Conservation (phyloP, 2,113 vertebrate species). For the Nibea coibor region DNA sequence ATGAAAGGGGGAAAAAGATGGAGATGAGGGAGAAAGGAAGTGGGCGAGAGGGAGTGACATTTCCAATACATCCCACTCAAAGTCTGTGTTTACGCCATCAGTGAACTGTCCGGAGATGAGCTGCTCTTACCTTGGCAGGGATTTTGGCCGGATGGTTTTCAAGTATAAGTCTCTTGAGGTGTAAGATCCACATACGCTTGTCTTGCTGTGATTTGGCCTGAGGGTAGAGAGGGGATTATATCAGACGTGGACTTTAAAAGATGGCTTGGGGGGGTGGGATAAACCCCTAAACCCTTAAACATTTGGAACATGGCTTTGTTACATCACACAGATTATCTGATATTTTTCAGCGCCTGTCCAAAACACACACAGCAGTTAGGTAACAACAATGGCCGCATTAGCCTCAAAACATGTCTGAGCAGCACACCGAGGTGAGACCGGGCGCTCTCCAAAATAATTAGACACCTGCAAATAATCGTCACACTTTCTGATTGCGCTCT, state of each 20-base stretch:
- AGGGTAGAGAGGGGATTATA: slow-evolving; percentile 52
- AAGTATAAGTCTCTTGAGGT: slow-evolving; percentile 97
- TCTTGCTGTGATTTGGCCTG: slow-evolving; percentile 97
- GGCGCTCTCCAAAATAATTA: slow-evolving; percentile 44
- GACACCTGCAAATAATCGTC: slow-evolving; percentile 50
- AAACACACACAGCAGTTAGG: slow-evolving; percentile 48
- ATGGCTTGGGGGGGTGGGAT: slow-evolving; percentile 23
- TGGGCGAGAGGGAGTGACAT: slow-evolving; percentile 1
- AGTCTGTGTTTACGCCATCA: slow-evolving; percentile 24
- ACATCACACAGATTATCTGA: slow-evolving; percentile 51
- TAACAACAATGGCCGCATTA: slow-evolving; percentile 54
- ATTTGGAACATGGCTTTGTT: slow-evolving; percentile 25
- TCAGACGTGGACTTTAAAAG: slow-evolving; percentile 46
- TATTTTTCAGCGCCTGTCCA: slow-evolving; percentile 31
- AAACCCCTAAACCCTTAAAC: slow-evolving; percentile 42
- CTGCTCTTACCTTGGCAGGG: slow-evolving; percentile 92
- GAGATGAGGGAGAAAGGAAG: slow-evolving; percentile 10
- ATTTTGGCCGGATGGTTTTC: slow-evolving; percentile 99
- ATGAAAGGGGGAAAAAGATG: slow-evolving; percentile 12
- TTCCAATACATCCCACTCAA: slow-evolving; percentile 42
- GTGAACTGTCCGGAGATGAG: slow-evolving; percentile 1
- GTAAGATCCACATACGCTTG: slow-evolving; percentile 97
- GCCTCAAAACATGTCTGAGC: slow-evolving; percentile 65
- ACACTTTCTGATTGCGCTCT: slow-evolving; percentile 38
- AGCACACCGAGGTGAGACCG: slow-evolving; percentile 24